phyloP scores from a whole-genome alignment of 2,113 vertebrate species.

The Prunella himalayana region DNA sequence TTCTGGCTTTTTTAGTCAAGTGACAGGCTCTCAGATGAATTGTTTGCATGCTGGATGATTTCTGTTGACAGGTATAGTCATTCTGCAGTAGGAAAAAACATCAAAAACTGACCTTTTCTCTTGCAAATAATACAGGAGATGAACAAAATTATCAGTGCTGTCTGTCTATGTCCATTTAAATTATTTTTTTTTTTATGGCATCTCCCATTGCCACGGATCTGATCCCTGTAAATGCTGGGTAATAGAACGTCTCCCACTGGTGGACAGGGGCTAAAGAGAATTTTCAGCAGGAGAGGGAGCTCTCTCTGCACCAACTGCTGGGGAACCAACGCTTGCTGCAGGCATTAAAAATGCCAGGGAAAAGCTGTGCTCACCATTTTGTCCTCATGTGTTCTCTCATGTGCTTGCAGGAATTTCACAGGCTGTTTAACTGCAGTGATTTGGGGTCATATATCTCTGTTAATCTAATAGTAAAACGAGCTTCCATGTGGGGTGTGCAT shows the following conservation, averaged over 20 bases:
- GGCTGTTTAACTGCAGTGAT: neutral
- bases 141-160: neutral
- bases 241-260: neutral
- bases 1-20: neutral
- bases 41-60: neutral
- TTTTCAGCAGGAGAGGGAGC: constrained; percentile 41
- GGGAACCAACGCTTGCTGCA: neutral
- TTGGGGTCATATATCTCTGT: neutral
- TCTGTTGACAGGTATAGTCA: neutral
- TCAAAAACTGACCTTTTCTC: neutral
- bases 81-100: neutral
- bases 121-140: neutral
- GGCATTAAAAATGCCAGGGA: neutral
- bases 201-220: neutral
- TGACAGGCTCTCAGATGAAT: neutral
- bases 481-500: neutral
- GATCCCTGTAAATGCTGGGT: neutral
- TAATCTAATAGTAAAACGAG: neutral
- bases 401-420: neutral
- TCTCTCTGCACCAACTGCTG: neutral
- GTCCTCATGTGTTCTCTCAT: neutral
- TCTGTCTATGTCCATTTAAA: neutral
- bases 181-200: neutral
- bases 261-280: neutral
- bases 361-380: neutral